Base-by-base conservation (phyloP, 2,888 invertebrate genomes). In the Sarcophaga rosellei region DNA sequence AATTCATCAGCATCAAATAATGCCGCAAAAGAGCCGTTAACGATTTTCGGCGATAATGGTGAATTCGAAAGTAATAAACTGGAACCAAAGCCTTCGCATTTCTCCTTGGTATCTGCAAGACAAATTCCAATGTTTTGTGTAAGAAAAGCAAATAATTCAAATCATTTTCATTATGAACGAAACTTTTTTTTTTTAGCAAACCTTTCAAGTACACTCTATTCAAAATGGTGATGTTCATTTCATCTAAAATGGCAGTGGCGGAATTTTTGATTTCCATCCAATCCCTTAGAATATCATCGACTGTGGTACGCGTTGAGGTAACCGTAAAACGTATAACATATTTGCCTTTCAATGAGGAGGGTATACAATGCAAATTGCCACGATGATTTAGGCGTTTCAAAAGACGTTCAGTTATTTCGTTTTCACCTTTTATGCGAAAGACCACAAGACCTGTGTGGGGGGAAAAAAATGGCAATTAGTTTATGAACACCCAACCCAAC, bases 21-120 rank as follows among this genome's bases (percentile, higher is more conserved):
- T 44, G 98, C 98, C 0, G 96, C 98, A 93, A 98, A 98, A 70
- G 97, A 98, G 4, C 98, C 98, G 90, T 98, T 98, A 4, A 98
- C 98, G 74, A 99, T 97, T 94, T 99, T 99, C 0, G 99, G 99
- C 6, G 98, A 98, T 96, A 98, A 97, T 1, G 99, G 99, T 3
- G 98, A 97, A 93, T 99, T 99, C 73, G 98, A 97, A 72, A 99
- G 94, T 35, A 99, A 95, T 2, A 99, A 95, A 91, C 98, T 98
- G 68, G 99, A 97, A 59, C 99, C 99, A 90, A 98, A 99, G 59
- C 97, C 96, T 76, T 97, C 96, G 91, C 97, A 97, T 89, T 96
- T 95, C 90, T 96, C 96, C 88, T 96, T 96, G 1, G 97, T 97
- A 92, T 97, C 98, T 96, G 45, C 20, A 79, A 77, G n/a, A 59